These are phyloP conservation scores for Cephonodes hylas DNA, from an alignment of 2,888 invertebrate genomes.

Conservation along the genomic window DNA sequence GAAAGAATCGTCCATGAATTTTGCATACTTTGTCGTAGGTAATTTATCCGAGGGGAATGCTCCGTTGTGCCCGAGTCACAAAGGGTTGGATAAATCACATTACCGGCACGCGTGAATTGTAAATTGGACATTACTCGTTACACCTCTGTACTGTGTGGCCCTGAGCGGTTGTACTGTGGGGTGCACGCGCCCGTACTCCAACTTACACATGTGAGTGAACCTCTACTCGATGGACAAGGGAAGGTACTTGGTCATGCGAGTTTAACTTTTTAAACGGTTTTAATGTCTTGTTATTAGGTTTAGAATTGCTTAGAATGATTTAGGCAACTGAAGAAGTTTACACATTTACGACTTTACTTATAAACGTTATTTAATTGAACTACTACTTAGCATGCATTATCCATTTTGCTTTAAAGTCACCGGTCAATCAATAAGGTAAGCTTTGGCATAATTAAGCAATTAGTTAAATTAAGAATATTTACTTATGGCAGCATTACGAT, in stretches of 20 bases:
- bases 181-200: background rate
- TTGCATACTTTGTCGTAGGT: conserved; percentile 55
- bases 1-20: conserved; percentile 50
- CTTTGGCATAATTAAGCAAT: too few relatives aligned
- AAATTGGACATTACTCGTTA: conserved; percentile 79
- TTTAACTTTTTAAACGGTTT: background rate
- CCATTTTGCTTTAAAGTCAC: background rate
- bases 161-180: background rate
- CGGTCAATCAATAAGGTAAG: background rate
- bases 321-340: background rate
- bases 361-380: too few relatives aligned
- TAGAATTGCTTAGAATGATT: background rate
- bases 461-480: too few relatives aligned
- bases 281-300: too few relatives aligned
- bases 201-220: background rate
- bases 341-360: too few relatives aligned
- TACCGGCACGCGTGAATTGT: conserved; percentile 77
- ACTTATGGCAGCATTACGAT: too few relatives aligned
- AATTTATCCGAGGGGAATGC: conserved; percentile 60
- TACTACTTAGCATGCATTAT: background rate
- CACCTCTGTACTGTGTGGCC: conserved; percentile 43
- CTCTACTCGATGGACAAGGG: background rate
- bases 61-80: conserved; percentile 58
- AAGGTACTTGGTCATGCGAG: background rate
- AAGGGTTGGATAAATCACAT: conserved; percentile 78